These are phyloP conservation scores for Sminthurinus aureus DNA, from an alignment of 2,888 invertebrate species.

Conservation along the genomic window DNA sequence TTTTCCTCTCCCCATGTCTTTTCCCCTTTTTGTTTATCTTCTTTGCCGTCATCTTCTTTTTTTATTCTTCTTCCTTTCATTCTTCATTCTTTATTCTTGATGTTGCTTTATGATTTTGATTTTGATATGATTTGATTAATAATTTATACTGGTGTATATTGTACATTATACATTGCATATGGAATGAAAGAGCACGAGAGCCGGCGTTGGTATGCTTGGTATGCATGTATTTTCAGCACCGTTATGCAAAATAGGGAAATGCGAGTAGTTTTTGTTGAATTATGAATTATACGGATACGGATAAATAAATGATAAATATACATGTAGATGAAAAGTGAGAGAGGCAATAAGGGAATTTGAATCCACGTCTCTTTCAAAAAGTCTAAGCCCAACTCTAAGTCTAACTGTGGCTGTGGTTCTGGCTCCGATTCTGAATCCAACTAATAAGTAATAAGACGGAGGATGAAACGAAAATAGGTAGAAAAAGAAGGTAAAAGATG, in stretches of 20 bases:
- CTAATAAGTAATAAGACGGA: background rate
- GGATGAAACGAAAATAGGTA: background rate
- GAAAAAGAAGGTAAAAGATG: background rate
- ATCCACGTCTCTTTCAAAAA: background rate
- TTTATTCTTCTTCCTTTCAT: background rate
- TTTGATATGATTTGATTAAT: too few relatives aligned
- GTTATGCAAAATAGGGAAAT: too few relatives aligned
- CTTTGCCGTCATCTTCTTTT: background rate
- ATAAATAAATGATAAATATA: background rate
- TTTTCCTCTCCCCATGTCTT: background rate
- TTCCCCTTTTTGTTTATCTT: too few relatives aligned
- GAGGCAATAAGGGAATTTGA: background rate
- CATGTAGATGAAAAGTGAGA: background rate
- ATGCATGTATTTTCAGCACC: too few relatives aligned
- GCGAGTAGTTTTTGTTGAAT: background rate
- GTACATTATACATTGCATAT: too few relatives aligned
- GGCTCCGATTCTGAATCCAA: background rate
- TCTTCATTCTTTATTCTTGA: too few relatives aligned
- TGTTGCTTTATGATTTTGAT: too few relatives aligned
- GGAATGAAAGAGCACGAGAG: too few relatives aligned
- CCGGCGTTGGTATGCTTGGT: too few relatives aligned
- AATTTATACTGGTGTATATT: too few relatives aligned
- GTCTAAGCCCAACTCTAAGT: too few relatives aligned
- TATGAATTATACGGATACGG: background rate
- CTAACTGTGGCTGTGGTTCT: too few relatives aligned